phyloP scores from a whole-genome alignment of 2,888 invertebrate genomes.

The Palloptera scutellata region DNA sequence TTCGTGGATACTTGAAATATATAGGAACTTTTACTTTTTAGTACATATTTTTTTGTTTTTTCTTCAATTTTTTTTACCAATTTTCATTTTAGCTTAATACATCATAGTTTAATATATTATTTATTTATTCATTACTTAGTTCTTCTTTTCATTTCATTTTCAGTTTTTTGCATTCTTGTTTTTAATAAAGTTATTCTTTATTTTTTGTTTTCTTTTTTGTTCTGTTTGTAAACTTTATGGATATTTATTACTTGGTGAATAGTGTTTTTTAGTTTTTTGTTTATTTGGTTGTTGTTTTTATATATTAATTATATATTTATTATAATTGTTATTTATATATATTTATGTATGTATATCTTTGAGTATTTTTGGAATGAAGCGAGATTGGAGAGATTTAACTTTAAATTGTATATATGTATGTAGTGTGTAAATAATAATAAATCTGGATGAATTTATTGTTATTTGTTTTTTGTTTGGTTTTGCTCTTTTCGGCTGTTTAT shows the following conservation, averaged over 20 bases:
- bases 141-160: neutral
- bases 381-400: too few relatives aligned
- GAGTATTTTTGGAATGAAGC: neutral
- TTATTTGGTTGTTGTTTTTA: neutral
- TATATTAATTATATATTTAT: neutral
- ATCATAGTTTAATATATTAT: neutral
- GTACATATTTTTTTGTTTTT: neutral
- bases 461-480: too few relatives aligned
- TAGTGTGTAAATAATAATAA: too few relatives aligned
- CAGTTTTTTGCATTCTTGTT: neutral
- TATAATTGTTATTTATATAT: too few relatives aligned
- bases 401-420: too few relatives aligned
- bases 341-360: neutral
- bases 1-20: constrained; percentile 7
- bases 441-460: too few relatives aligned
- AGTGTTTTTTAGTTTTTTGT: neutral
- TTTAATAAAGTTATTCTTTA: neutral
- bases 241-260: too few relatives aligned
- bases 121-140: neutral
- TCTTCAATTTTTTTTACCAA: too few relatives aligned
- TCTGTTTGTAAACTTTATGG: neutral
- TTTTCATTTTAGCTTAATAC: neutral
- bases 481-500: too few relatives aligned
- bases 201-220: neutral
- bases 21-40: constrained; percentile 5